These are phyloP conservation scores for Pseudomyrmex gracilis DNA, from an alignment of 1,140 invertebrate species.

Conservation along the genomic window DNA sequence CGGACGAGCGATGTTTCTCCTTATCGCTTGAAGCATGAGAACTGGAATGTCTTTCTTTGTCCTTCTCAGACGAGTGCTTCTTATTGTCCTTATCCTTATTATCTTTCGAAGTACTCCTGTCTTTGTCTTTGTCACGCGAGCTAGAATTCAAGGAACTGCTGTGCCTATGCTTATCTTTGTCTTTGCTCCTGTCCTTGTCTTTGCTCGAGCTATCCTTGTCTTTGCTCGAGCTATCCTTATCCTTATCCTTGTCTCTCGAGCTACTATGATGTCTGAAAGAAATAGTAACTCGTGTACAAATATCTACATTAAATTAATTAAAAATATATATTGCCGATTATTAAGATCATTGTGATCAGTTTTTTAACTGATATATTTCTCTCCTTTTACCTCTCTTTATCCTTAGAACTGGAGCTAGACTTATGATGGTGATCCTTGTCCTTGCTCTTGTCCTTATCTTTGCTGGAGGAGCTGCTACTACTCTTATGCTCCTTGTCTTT, in stretches of 20 bases:
- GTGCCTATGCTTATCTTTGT: conserved; percentile 80
- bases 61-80: conserved; percentile 85
- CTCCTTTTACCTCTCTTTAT: conserved; percentile 77
- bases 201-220: conserved; percentile 72
- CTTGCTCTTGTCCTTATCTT: conserved; percentile 83
- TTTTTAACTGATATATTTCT: neutral
- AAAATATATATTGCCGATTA: neutral
- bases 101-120: conserved; percentile 85
- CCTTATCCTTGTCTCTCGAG: conserved; percentile 69
- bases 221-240: conserved; percentile 69
- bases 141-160: conserved; percentile 81
- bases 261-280: conserved; percentile 79
- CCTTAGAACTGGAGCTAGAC: conserved; percentile 81
- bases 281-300: conserved; percentile 1
- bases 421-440: conserved; percentile 83
- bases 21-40: conserved; percentile 81
- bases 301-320: too few species aligned
- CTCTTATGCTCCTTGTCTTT: conserved; percentile 88
- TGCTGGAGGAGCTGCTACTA: conserved; percentile 87
- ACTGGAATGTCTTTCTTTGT: conserved; percentile 84
- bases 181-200: conserved; percentile 76
- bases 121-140: conserved; percentile 85
- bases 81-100: conserved; percentile 85
- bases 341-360: neutral
- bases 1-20: conserved; percentile 85